Conservation (phyloP, 2,797 vertebrate species). For the Etheostoma perlongum region DNA sequence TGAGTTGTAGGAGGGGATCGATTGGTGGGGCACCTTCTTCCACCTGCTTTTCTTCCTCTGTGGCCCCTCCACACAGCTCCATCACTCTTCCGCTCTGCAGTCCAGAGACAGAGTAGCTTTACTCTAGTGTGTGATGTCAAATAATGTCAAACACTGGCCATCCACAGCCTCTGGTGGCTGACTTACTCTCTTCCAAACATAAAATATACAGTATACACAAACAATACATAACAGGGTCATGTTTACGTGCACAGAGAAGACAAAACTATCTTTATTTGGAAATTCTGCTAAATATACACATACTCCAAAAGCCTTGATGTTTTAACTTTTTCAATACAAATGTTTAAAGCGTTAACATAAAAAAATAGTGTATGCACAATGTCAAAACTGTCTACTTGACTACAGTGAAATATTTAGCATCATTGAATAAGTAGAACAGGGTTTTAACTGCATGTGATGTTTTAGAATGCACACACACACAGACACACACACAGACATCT, state of each 20-base stretch:
- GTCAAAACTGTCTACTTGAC: not conserved
- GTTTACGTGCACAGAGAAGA: not conserved
- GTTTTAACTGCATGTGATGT: conserved; percentile 34
- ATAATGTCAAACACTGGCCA: conserved; percentile 22
- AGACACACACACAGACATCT: conserved; percentile 71
- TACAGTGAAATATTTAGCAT: not conserved
- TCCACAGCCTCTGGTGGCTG: not conserved
- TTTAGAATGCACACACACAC: conserved; percentile 33
- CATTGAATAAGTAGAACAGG: conserved; percentile 2
- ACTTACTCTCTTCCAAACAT: not conserved
- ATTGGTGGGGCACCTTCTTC: conserved; percentile 85
- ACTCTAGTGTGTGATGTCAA: conserved; percentile 28
- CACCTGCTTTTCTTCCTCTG: conserved; percentile 80
- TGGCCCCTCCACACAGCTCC: conserved; percentile 49
- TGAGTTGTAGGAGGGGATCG: conserved; percentile 95
- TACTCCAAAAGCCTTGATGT: not conserved
- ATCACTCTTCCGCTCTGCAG: conserved; percentile 76
- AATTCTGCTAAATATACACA: not conserved
- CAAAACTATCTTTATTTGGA: not conserved
- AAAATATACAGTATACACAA: not conserved
- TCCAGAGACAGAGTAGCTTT: conserved; percentile 28
- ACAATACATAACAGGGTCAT: not conserved
- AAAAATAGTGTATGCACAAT: not conserved
- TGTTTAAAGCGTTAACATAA: not conserved
- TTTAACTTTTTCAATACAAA: not conserved